Base-by-base conservation (phyloP, 2,888 invertebrate species). In the Mimas tiliae region DNA sequence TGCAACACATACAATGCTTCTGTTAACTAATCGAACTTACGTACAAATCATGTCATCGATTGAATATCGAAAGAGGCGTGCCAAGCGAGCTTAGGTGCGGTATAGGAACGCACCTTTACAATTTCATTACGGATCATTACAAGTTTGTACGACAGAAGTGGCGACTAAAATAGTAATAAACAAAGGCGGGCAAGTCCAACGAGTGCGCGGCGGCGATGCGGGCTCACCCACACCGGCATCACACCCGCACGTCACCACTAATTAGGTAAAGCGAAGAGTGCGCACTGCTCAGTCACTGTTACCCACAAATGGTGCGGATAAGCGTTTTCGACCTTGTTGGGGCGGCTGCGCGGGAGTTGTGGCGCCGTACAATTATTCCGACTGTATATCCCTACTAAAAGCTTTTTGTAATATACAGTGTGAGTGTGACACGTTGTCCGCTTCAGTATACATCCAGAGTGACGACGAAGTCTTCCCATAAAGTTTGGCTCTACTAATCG, bases 261-360 rank as follows among this genome's bases (percentile, higher is more conserved):
- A 91, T 91, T 91, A 90, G 91, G 92, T 79, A 80, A 85, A 82
- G 77, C 81, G 81, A 79, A 81, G 81, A 81, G 82, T 81, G 82
- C 81, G 84, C 79, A 81, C 82, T 81, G 82, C 81, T 84, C 79
- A 76, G 80, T 77, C 76, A 76, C 70, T 76, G 80, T 71, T 78
- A 77, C 75, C 91, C 89, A 83, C 86, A 92, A 89, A 91, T 89
- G 92, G 92, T 78, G 82, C 82, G 88, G 79, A 79, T 79, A 77
- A 77, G 82, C 82, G 82, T 82, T 82, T 78, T 80, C 83, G 86
- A 84, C 91, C 88, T 85, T 89, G 89, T 86, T 83, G 83, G 86
- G 81, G 74, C 74, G 76, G 78, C 74, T 84, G 90, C 87, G 90
- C 85, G 89, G 88, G 86, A 87, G 89, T 84, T 72, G 68, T 76